Evolutionary conservation across 2,888 invertebrate genomes (phyloP), one percentile per base, ranked within the genome.

Genomic region (Athalia circularis): DNA sequence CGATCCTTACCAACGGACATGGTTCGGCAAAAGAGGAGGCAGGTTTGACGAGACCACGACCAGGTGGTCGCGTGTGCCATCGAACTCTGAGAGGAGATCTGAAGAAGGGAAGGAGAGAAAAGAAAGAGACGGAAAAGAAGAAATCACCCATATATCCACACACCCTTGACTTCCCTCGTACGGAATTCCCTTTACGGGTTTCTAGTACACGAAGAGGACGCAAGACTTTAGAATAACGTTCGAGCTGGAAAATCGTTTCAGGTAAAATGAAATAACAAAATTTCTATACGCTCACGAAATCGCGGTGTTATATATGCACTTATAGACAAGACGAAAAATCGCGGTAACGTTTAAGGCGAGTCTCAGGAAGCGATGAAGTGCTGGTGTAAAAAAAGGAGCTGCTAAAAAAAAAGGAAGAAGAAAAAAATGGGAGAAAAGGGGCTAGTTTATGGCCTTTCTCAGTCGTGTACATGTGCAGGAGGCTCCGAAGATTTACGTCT

Each of bases 401-500:
- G 7, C 1, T 54, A 8, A 54, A 54, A 54, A 54, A 29, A 29
- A 29, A n/a, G n/a, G 3, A 3, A 54, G 3, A 54, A 29, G n/a
- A 4, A n/a, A 54, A 54, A n/a, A 8, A 11, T 54, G 54, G n/a
- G 54, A 54, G 54, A 54, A 54, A 11, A 4, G n/a, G 4, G 54
- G 54, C 54, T n/a, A 54, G 54, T 15, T 15, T 9, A 52, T 11
- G 6, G 50, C 29, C 29, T 9, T 61, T 61, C 61, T 13, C 13
- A 45, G 47, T 6, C 54, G 52, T 15, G 5, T 13, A 48, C 4
- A 7, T 6, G 13, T 48, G 65, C 11, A 47, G 6, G 3, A 59
- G 59, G 72, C 75, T 65, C 78, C 48, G 61, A 80, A 83, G 84
- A 84, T 84, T 83, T 84, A 84, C 82, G 79, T 70, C 79, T 77